These are phyloP conservation scores for Pteria penguin DNA, from an alignment of 2,888 invertebrate species.

Conservation along the genomic window DNA sequence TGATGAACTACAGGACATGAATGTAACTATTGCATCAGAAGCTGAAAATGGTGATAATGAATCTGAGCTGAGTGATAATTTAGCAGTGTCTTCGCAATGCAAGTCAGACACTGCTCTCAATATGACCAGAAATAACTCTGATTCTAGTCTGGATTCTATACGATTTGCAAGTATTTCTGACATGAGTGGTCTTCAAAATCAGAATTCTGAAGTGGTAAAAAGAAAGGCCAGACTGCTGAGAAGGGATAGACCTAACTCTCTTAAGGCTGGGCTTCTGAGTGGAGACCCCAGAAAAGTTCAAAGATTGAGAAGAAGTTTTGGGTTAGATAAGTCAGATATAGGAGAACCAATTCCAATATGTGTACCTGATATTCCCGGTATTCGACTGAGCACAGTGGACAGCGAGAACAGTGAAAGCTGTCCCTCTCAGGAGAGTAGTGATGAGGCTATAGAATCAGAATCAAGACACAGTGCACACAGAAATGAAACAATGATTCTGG, in stretches of 20 bases:
- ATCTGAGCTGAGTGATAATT: not conserved
- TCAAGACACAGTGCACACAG: no score
- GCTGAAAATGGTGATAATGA: not conserved
- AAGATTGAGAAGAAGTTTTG: slow-evolving; percentile 65
- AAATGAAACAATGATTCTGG: not conserved
- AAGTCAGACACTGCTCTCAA: slow-evolving; percentile 38
- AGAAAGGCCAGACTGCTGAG: slow-evolving; percentile 48
- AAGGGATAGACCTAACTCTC: slow-evolving; percentile 73
- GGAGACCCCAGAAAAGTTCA: slow-evolving; percentile 58
- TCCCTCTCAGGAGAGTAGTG: not conserved
- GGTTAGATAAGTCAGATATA: slow-evolving; percentile 64
- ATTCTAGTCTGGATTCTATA: slow-evolving; percentile 20
- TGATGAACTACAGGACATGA: slow-evolving; percentile 22
- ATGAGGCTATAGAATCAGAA: slow-evolving; percentile 3
- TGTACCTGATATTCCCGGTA: slow-evolving; percentile 40
- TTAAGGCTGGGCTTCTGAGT: slow-evolving; percentile 66
- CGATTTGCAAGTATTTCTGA: not conserved
- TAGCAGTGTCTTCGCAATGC: slow-evolving; percentile 9
- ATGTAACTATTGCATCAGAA: not conserved
- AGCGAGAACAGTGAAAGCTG: not conserved
- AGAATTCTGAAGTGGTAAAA: not conserved
- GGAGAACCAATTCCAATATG: slow-evolving; percentile 57
- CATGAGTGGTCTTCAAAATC: not conserved
- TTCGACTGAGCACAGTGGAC: not conserved
- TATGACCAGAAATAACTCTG: slow-evolving; percentile 21